Conservation (phyloP, 2,113 vertebrate genomes). For the Lophius piscatorius region DNA sequence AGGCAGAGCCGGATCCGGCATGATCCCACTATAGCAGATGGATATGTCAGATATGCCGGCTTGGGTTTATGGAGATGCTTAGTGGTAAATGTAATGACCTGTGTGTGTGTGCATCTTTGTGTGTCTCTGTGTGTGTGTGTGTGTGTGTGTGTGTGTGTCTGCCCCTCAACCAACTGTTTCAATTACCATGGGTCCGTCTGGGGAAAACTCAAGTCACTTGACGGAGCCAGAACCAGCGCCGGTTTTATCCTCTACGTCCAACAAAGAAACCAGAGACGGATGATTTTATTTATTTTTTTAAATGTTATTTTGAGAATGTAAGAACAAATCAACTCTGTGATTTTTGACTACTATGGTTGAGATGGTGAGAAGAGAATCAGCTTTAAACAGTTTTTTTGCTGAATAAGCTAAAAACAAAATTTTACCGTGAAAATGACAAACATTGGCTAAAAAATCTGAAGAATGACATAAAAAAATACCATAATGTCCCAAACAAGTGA, state of each 20-base stretch:
- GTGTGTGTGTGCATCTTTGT: constrained; percentile 34
- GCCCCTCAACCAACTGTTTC: constrained; percentile 50
- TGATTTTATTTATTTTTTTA: no score
- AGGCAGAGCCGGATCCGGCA: constrained; percentile 46
- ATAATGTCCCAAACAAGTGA: no score
- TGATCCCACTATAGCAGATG: constrained; percentile 70
- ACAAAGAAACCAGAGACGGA: constrained; percentile 10
- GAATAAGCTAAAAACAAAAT: no score
- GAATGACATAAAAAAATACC: no score
- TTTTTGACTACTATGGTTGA: not conserved
- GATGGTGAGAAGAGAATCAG: constrained; percentile 12
- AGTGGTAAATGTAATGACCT: constrained; percentile 76
- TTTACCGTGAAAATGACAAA: no score
- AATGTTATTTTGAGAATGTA: constrained; percentile 17
- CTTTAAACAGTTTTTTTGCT: not conserved
- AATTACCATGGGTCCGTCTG: constrained; percentile 55
- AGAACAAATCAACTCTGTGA: constrained; percentile 11
- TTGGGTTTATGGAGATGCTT: constrained; percentile 71
- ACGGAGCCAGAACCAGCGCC: constrained; percentile 24
- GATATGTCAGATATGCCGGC: constrained; percentile 74
- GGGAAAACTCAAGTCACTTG: constrained; percentile 54
- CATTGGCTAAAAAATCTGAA: no score
- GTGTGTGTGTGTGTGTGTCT: constrained; percentile 26
- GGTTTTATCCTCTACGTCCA: constrained; percentile 26
- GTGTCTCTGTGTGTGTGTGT: constrained; percentile 16